Percentiles rank a stretch among this genome's conserved stretches.
phyloP scores from a whole-genome alignment of 2,797 vertebrate species.

The Spinus pinus region DNA sequence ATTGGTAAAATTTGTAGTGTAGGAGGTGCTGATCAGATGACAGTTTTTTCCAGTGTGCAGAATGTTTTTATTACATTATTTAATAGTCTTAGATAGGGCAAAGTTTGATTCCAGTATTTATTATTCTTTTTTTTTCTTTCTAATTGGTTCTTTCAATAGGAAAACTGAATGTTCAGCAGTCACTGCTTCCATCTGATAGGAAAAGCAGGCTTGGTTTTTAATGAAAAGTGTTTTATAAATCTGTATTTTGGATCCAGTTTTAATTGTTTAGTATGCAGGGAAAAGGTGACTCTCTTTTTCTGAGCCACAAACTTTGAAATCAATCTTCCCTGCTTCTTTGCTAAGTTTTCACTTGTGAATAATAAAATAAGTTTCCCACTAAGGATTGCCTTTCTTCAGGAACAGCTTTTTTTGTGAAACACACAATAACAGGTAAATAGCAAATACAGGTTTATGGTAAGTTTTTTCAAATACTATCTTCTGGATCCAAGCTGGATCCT shows the following conservation, averaged over 20 bases:
- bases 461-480: fast-evolving
- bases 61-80: background rate
- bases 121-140: background rate
- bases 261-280: background rate
- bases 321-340: background rate
- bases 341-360: background rate
- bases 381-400: background rate
- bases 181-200: background rate
- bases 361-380: background rate
- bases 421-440: background rate
- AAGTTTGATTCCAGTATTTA: background rate
- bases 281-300: background rate
- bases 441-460: background rate
- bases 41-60: background rate
- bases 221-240: background rate
- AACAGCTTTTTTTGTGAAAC: background rate
- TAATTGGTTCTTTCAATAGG: background rate
- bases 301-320: background rate
- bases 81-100: background rate
- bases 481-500: background rate
- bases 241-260: background rate
- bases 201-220: background rate
- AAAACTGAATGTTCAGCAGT: background rate
- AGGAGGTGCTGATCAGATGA: background rate
- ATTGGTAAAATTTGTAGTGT: fast-evolving